A percentile compares a stretch with the other conserved stretches of the same genome.
Conservation (phyloP, 2,797 vertebrate genomes). For the Macrochelys suwanniensis region DNA sequence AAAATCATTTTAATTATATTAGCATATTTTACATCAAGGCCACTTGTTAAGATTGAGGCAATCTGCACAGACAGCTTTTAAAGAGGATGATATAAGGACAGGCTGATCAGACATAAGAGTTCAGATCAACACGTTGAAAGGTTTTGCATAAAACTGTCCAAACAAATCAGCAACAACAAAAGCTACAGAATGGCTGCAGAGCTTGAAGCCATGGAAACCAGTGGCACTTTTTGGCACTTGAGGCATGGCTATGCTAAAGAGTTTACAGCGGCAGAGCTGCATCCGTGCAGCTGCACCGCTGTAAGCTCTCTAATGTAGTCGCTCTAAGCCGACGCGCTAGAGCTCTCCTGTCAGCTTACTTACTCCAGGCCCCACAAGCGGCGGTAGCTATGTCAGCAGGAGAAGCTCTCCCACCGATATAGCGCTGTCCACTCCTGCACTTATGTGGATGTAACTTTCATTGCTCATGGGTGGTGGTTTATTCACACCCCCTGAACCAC, state of each 20-base stretch:
- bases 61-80: not conserved
- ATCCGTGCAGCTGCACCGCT: no score
- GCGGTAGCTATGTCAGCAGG: not conserved
- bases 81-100: not conserved
- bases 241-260: not conserved
- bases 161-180: not conserved
- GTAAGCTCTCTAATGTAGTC: not conserved
- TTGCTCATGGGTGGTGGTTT: no score
- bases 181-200: not conserved
- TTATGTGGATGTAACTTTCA: not conserved
- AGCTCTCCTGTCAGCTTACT: not conserved
- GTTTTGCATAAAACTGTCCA: not conserved
- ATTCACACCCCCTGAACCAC: no score
- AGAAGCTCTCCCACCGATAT: not conserved
- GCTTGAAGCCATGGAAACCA: not conserved
- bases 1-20: not conserved
- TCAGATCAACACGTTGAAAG: not conserved
- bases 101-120: not conserved
- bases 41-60: not conserved
- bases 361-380: not conserved
- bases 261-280: not conserved
- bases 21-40: not conserved
- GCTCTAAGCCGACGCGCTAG: not conserved
- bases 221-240: not conserved
- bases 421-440: not conserved